These are phyloP conservation scores for Diachrysia chrysitis DNA, from an alignment of 2,888 invertebrate species.

Conservation along the genomic window DNA sequence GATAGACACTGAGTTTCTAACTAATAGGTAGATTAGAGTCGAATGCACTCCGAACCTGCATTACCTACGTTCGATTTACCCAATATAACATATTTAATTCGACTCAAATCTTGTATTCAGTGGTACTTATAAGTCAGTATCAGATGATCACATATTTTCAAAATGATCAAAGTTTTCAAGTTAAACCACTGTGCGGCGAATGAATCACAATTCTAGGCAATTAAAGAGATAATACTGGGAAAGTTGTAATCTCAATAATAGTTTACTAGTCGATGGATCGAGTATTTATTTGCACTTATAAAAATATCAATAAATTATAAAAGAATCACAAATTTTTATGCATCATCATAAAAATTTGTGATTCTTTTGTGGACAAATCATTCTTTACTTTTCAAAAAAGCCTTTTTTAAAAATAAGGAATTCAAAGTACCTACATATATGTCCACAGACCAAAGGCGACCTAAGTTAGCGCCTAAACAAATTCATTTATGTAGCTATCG, in stretches of 20 bases:
- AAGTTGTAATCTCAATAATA: constrained; percentile 58
- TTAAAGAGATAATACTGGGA: constrained; percentile 65
- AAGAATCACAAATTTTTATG: not conserved
- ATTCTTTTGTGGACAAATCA: too few species aligned
- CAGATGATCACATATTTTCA: constrained; percentile 54
- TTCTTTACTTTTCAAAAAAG: too few species aligned
- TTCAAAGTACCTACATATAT: too few species aligned
- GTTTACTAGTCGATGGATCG: constrained; percentile 12
- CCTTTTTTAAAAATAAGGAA: too few species aligned
- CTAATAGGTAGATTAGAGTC: constrained; percentile 29
- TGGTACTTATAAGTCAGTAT: constrained; percentile 29
- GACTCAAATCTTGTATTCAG: constrained; percentile 20
- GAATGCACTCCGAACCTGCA: constrained; percentile 6
- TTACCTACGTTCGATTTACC: constrained; percentile 8
- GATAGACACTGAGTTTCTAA: constrained; percentile 20
- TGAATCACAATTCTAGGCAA: constrained; percentile 55
- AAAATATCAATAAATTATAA: not conserved
- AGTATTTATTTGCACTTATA: constrained; percentile 28
- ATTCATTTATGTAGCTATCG: too few species aligned
- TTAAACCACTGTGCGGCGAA: constrained; percentile 55
- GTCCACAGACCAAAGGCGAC: too few species aligned
- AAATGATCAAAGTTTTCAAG: constrained; percentile 64
- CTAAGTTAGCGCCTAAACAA: too few species aligned
- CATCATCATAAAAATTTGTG: too few species aligned
- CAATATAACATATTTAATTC: constrained; percentile 20